These are phyloP conservation scores for Poecilia latipinna DNA, from an alignment of 2,113 vertebrate genomes.

Conservation along the genomic window DNA sequence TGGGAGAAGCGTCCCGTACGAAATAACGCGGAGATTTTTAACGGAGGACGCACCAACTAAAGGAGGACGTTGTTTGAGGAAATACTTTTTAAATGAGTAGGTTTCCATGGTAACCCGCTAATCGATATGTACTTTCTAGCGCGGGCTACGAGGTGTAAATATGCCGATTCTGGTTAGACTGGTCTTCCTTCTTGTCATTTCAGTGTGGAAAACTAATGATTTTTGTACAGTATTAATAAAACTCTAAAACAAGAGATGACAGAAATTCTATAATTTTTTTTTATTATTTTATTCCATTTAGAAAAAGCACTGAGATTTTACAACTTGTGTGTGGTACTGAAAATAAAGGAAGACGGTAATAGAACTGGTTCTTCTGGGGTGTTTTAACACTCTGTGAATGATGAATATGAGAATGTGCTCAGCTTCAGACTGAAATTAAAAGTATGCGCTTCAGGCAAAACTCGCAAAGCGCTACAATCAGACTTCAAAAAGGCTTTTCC, in stretches of 20 bases:
- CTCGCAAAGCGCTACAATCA: background rate
- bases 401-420: background rate
- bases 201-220: background rate
- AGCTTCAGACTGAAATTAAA: rapidly evolving
- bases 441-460: background rate
- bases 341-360: slow-evolving; percentile 35
- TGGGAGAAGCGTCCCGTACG: background rate
- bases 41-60: background rate
- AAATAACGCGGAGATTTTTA: background rate
- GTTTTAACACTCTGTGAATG: background rate
- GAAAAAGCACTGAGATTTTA: slow-evolving; percentile 8
- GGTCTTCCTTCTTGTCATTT: slow-evolving; percentile 1
- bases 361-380: background rate
- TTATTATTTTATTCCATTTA: background rate
- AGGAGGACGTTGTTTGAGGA: slow-evolving; percentile 16
- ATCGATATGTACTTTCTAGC: slow-evolving; percentile 9
- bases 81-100: background rate
- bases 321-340: slow-evolving; percentile 12
- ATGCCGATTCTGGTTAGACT: background rate
- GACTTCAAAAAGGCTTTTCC: background rate
- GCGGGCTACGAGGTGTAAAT: slow-evolving; percentile 16
- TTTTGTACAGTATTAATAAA: slow-evolving; percentile 41
- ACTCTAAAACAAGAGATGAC: background rate
- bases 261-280: background rate
- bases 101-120: background rate